A percentile compares a stretch with the other conserved stretches of the same genome.
Conservation (phyloP, 92 coral and sea anemone genomes). For the Paramuricea clavata region DNA sequence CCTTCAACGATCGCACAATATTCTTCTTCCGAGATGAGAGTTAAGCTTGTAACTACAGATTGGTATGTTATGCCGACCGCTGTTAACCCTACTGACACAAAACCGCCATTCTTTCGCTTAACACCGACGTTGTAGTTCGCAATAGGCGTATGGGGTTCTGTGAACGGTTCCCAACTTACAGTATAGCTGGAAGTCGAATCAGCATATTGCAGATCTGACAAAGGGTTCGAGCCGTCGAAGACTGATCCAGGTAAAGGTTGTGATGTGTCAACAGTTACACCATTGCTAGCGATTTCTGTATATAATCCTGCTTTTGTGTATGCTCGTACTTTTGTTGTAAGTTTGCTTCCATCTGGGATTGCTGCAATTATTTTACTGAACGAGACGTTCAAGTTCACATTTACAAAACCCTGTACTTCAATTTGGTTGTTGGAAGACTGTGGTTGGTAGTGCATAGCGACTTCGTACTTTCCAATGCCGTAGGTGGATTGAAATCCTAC, state of each 20-base stretch:
- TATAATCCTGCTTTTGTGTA: constrained; percentile 89
- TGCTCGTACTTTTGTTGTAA: constrained; percentile 74
- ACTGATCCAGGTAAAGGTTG: constrained; percentile 77
- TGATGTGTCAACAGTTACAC: constrained; percentile 80
- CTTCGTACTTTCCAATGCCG: constrained; percentile 84
- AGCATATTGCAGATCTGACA: constrained; percentile 70
- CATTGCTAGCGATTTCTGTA: constrained; percentile 83
- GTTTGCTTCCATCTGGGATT: constrained; percentile 75
- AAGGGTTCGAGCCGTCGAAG: constrained; percentile 60
- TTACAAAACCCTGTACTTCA: constrained; percentile 43
- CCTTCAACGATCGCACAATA: constrained; percentile 92
- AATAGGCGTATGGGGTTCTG: constrained; percentile 80
- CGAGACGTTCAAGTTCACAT: constrained; percentile 68
- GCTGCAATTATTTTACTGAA: constrained; percentile 71
- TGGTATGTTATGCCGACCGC: background rate
- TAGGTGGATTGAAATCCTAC: constrained; percentile 83
- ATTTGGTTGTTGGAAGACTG: constrained; percentile 46
- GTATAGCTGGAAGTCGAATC: constrained; percentile 78
- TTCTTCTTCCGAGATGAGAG: background rate
- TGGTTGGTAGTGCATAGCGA: constrained; percentile 75
- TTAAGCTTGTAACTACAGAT: background rate
- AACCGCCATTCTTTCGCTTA: background rate
- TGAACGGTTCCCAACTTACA: constrained; percentile 84
- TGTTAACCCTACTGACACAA: background rate
- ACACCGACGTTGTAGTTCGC: constrained; percentile 78